Evolutionary conservation across 92 coral and sea anemone species (phyloP), one percentile per base, ranked within the genome.

Genomic region (Virgularia gustaviana): DNA sequence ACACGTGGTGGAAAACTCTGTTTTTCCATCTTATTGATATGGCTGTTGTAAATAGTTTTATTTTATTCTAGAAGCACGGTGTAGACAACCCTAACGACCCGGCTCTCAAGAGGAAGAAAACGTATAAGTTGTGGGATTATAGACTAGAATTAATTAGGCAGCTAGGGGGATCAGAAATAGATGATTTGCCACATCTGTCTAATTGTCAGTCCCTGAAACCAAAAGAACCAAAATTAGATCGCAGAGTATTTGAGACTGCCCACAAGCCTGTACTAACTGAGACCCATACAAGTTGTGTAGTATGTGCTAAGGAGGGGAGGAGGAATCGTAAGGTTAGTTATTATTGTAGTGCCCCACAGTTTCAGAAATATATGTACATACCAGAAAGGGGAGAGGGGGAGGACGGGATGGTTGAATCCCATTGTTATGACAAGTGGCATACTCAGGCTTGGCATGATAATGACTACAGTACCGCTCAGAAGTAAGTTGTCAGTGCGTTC

Each of bases 1-100:
- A 52, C 68, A 39, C 75, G 52, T 85, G 89, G 89, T 84, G 89
- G 85, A 85, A 85, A 30, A 75, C 85, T 28, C 34, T 84, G 73
- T 78, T 79, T 53, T 85, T 75, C 36, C 86, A 85, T 65, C 49
- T 85, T 73, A 76, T 76, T 6, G 85, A 85, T 23, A 79, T 79
- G 30, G 72, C 81, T 6, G n/a, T 68, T 49, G 61, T 68, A 1
- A 68, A 68, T 13, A 34, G 73, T 33, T 84, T 16, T 36, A 57
- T 84, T 38, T 33, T 83, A 2, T 84, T 84, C 53, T 71, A 56
- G 27, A 52, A 64, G 0, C 81, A 78, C 42, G 43, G 41, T 4
- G 42, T 55, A 43, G 74, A 38, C 4, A 29, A 71, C 52, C 83
- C 77, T 0, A 81, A 73, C 2, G 37, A 54, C 36, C 79, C 31